Conservation (phyloP, 2,888 invertebrate genomes). For the Dioctria linearis region DNA sequence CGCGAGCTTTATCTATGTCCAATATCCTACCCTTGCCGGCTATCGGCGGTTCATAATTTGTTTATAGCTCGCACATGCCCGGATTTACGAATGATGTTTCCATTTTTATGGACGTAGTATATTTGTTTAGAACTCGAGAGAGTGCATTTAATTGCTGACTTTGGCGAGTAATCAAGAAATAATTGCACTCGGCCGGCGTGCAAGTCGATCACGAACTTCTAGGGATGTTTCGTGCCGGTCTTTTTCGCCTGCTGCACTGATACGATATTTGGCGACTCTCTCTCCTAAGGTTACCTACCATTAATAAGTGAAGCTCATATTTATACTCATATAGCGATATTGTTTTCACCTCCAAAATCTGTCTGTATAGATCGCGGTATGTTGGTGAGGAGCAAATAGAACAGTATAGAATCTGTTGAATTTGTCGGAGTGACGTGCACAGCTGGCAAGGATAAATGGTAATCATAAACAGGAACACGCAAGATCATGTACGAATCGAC, state of each 20-base stretch:
- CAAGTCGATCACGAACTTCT: constrained; percentile 44
- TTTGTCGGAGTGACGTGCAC: not conserved
- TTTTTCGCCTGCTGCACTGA: not conserved
- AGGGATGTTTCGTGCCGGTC: constrained; percentile 1
- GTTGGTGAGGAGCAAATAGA: no score
- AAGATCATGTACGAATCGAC: constrained; percentile 27
- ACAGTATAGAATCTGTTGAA: not conserved
- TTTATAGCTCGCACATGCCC: constrained; percentile 43
- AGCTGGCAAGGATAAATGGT: constrained; percentile 21
- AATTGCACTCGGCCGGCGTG: constrained; percentile 43
- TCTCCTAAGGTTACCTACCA: not conserved
- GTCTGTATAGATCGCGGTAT: no score
- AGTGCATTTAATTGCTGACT: constrained; percentile 43
- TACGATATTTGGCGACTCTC: no score
- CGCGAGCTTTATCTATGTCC: constrained; percentile 18
- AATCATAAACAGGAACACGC: constrained; percentile 41
- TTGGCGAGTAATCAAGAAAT: constrained; percentile 46
- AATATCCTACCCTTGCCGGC: not conserved
- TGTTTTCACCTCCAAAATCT: constrained; percentile 13
- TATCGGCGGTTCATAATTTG: constrained; percentile 45
- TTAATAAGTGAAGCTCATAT: constrained; percentile 3
- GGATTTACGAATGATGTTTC: constrained; percentile 48
- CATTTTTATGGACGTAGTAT: constrained; percentile 44
- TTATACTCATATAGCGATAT: not conserved
- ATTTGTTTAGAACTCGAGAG: constrained; percentile 45